These are phyloP conservation scores for Ctenoplectra terminalis DNA, from an alignment of 1,140 invertebrate genomes.

Conservation along the genomic window DNA sequence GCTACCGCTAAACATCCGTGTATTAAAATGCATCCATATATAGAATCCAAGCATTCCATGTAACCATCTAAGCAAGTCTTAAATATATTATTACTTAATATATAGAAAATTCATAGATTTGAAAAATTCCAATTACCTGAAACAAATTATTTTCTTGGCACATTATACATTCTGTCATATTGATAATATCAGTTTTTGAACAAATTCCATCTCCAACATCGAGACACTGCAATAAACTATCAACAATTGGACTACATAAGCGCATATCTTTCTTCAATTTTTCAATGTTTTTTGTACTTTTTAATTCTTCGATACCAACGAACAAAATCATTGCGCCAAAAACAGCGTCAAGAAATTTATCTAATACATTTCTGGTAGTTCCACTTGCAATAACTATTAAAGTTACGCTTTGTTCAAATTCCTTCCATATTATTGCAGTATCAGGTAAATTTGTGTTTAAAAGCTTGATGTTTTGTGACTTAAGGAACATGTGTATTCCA, in stretches of 20 bases:
- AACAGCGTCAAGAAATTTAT: slow-evolving; percentile 87
- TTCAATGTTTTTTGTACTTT: slow-evolving; percentile 89
- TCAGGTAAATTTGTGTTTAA: slow-evolving; percentile 87
- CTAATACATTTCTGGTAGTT: slow-evolving; percentile 85
- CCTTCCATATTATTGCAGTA: slow-evolving; percentile 89
- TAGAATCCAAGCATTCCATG: slow-evolving; percentile 89
- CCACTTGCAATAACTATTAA: slow-evolving; percentile 87
- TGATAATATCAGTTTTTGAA: slow-evolving; percentile 85
- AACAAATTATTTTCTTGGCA: slow-evolving; percentile 88
- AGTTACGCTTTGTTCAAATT: slow-evolving; percentile 87
- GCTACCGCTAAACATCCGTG: slow-evolving; percentile 90
- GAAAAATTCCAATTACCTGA: slow-evolving; percentile 84
- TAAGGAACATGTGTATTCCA: slow-evolving; percentile 93
- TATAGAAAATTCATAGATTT: neutral
- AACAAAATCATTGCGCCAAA: slow-evolving; percentile 90
- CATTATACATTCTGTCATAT: slow-evolving; percentile 86
- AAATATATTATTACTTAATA: slow-evolving; percentile 68
- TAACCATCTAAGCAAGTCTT: slow-evolving; percentile 90
- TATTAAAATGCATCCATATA: slow-evolving; percentile 91
- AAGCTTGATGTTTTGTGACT: slow-evolving; percentile 87
- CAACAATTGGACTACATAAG: slow-evolving; percentile 89
- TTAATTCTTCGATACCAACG: slow-evolving; percentile 90
- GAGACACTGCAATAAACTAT: slow-evolving; percentile 88
- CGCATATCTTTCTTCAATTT: slow-evolving; percentile 90
- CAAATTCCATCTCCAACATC: slow-evolving; percentile 85